Percentiles rank a stretch among this genome's conserved stretches.
These are phyloP conservation scores for Erpornis zantholeuca DNA, from an alignment of 2,113 vertebrate genomes.

Conservation along the genomic window DNA sequence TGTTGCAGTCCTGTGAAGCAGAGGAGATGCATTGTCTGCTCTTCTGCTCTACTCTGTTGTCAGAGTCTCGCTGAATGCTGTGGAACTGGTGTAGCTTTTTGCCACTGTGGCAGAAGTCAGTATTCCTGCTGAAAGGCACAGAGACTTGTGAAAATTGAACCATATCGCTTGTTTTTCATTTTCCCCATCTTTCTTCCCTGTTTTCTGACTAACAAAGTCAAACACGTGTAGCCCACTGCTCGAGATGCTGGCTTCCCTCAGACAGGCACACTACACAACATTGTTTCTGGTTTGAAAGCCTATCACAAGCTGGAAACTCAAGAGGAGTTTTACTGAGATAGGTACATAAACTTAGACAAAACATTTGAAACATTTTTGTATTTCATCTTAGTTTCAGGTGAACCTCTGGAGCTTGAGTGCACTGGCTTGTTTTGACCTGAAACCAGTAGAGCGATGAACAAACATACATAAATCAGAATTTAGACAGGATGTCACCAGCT, in stretches of 20 bases:
- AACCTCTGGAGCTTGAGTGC: neutral
- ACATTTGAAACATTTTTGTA: neutral
- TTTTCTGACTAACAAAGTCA: neutral
- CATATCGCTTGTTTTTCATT: neutral
- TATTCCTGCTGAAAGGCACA: constrained; percentile 19
- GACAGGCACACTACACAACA: neutral
- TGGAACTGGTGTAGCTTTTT: neutral
- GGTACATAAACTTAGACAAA: neutral
- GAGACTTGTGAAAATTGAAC: neutral
- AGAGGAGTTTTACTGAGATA: neutral
- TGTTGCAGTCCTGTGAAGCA: neutral
- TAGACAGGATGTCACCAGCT: neutral
- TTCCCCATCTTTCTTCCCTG: neutral
- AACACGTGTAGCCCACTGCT: neutral
- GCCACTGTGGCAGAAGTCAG: neutral
- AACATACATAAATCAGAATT: neutral
- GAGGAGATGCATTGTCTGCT: neutral
- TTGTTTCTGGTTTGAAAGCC: neutral
- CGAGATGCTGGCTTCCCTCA: neutral
- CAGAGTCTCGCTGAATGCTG: neutral
- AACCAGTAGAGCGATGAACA: neutral
- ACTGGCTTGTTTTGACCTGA: neutral
- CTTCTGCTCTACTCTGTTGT: neutral
- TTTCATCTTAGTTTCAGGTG: neutral
- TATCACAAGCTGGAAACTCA: neutral